Evolutionary conservation across 1,140 invertebrate species (phyloP).

Genomic region (Antheraea pernyi): DNA sequence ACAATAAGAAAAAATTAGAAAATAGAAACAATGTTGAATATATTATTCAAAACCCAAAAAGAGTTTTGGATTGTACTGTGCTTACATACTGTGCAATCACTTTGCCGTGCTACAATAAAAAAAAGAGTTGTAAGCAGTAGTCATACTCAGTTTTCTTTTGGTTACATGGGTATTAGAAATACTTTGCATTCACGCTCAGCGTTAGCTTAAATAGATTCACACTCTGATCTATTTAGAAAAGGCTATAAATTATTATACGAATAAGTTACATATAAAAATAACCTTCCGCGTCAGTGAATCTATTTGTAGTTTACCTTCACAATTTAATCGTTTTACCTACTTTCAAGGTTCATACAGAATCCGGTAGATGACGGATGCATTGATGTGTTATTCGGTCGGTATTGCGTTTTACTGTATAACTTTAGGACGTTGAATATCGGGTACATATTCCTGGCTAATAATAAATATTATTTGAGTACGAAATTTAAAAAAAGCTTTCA

Average conservation of each 20-base stretch:
- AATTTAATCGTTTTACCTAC: conserved; percentile 1
- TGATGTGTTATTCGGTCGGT: not conserved
- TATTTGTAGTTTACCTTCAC: conserved; percentile 10
- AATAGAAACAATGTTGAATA: no score
- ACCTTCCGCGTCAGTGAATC: conserved; percentile 6
- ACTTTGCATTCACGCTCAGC: not conserved
- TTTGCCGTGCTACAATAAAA: no score
- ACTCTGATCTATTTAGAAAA: not conserved
- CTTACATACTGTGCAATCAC: no score
- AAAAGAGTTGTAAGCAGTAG: no score
- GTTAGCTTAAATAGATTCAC: not conserved
- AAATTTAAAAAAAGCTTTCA: no score
- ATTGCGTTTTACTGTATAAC: not conserved
- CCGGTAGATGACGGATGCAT: conserved; percentile 1
- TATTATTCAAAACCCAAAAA: no score
- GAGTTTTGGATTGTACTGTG: no score
- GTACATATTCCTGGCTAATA: no score
- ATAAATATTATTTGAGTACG: no score
- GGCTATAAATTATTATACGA: not conserved
- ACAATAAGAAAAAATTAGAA: no score
- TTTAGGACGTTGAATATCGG: no score
- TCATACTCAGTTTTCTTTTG: not conserved
- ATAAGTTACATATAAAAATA: conserved; percentile 1
- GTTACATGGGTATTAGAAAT: not conserved
- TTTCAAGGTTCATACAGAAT: not conserved